Evolutionary conservation across 2,797 vertebrate genomes (phyloP).

Genomic region (Coracias cyanogaster): DNA sequence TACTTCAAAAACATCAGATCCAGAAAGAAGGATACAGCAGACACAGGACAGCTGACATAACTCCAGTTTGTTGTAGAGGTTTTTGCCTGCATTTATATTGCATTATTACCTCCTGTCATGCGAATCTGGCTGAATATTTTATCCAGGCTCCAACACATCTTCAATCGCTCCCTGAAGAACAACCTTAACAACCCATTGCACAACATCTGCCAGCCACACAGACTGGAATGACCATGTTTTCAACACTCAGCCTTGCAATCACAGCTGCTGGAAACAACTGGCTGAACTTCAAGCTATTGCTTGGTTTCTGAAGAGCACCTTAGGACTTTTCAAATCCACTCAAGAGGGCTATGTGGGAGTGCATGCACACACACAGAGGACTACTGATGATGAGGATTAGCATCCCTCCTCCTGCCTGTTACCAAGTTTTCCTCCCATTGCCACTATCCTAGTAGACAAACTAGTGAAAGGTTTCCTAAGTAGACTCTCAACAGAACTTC

Average conservation of each 20-base stretch:
- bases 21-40: background rate
- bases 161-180: background rate
- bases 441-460: background rate
- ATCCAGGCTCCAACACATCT: background rate
- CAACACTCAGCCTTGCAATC: background rate
- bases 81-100: slow-evolving; percentile 11
- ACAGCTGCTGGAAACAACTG: slow-evolving; percentile 1
- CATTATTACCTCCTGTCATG: background rate
- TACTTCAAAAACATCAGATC: background rate
- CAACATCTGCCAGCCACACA: background rate
- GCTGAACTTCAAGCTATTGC: background rate
- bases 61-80: background rate
- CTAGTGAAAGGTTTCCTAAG: background rate
- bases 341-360: background rate
- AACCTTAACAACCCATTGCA: background rate
- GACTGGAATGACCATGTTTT: background rate
- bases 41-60: background rate
- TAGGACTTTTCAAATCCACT: background rate
- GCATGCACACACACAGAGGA: background rate
- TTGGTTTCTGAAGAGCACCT: background rate
- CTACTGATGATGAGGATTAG: background rate
- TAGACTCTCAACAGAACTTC: background rate
- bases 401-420: background rate
- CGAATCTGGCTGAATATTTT: slow-evolving; percentile 15
- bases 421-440: background rate